Base-by-base conservation (phyloP, 2,797 vertebrate species). In the Neosilurus mollespiculum region DNA sequence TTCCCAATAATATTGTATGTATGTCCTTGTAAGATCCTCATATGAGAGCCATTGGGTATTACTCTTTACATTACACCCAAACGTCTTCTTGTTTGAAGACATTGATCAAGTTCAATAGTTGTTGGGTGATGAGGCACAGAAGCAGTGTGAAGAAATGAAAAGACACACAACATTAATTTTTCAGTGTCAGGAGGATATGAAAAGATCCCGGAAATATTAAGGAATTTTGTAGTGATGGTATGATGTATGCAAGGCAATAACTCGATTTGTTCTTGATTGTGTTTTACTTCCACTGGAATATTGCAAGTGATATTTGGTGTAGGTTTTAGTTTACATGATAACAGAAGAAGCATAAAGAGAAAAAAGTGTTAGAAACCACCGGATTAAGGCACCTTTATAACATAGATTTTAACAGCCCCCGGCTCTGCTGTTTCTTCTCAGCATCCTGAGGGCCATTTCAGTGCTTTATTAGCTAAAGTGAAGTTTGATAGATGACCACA, bases 401-500 rank as follows among this genome's bases (percentile, higher is more conserved):
- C 9, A 3, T 12, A 16, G 62, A 65, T 53, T 65, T 78, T 79
- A 65, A 26, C 61, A 49, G 43, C 77, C 77, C n/a, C 24, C 18
- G 76, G n/a, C 37, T 64, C 76, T 78, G 34, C 15, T 65, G 10
- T 79, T 79, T 79, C 18, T 59, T 59, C 61, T 30, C 77, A 53
- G 9, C 16, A 79, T 30, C 77, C 77, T 53, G 61, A 79, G 43
- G 77, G 61, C 61, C 16, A n/a, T 78, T 78, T 26, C 77, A 64
- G 1, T 64, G 61, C 62, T 79, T 79, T 79, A 79, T 79, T 65
- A 79, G 77, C 77, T 65, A n/a, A 20, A 79, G 43, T 79, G 43
- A 65, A 53, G 61, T 30, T 65, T 79, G 77, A 79, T 65, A 54
- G 77, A 79, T 65, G n/a, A 30, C 77, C 14, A 53, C 49, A 53